Evolutionary conservation across 2,888 invertebrate genomes (phyloP), one percentile per base, ranked within the genome.

Genomic region (Deroplatys truncata): DNA sequence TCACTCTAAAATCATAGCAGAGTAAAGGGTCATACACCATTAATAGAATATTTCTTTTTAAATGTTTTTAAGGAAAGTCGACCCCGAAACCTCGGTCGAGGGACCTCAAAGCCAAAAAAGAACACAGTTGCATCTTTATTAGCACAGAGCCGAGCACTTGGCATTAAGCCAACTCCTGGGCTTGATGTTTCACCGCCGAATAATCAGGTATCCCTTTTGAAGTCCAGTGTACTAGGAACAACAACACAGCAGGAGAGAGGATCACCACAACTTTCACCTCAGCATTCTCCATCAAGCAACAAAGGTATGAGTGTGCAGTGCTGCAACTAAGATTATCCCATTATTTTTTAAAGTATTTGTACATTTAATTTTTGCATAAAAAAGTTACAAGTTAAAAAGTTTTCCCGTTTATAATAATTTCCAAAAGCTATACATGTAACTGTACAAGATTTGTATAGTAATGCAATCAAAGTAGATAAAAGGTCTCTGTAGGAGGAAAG

Each of bases 21-120:
- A 20, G 0, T 16, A 2, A 16, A 20, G 20, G 10, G 4, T 5
- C 20, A 72, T 4, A 72, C 0, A 20, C 2, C 56, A 72, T 72
- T 72, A 72, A 72, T 72, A 25, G 25, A 72, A 25, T 72, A 56
- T 72, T 72, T 72, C 4, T 72, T 43, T 0, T 72, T n/a, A n/a
- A n/a, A 4, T 72, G 20, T 72, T 72, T 72, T 72, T 16, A 72
- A 97, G 91, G 98, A 98, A 92, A 97, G 97, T 7, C 94, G 98
- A 72, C 97, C 98, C 0, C 95, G 98, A 16, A 98, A 98, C 94
- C 94, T 98, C 43, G 98, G 98, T 35, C 95, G 98, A 10, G 98
- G 98, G 0, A 97, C 98, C 31, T 97, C 97, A 92, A 98, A 98
- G 93, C 98, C 98, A 91, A 98, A 98, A 95, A 98, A 98, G 94